Conservation (phyloP, 1,140 invertebrate species). For the Campodea augens region DNA sequence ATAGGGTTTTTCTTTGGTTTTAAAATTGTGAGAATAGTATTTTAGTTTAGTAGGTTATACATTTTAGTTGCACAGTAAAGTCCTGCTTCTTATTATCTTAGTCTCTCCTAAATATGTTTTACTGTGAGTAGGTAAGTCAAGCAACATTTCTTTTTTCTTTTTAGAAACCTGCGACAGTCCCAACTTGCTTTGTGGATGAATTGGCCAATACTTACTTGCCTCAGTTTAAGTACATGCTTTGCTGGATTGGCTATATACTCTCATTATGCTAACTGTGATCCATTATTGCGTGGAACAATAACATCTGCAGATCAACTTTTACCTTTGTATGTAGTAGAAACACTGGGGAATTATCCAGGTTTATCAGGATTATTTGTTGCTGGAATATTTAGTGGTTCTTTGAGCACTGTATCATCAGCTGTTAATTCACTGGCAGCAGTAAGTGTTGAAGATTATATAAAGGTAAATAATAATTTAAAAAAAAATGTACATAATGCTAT, state of each 20-base stretch:
- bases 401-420: slow-evolving; percentile 68
- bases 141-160: no score
- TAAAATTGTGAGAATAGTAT: no score
- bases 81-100: no score
- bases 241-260: slow-evolving; percentile 60
- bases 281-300: slow-evolving; percentile 33
- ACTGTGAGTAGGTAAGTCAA: no score
- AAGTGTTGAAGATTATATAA: slow-evolving; percentile 64
- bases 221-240: slow-evolving; percentile 49
- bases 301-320: slow-evolving; percentile 34
- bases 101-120: no score
- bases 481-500: not conserved
- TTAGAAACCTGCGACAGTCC: slow-evolving; percentile 35
- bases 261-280: slow-evolving; percentile 55
- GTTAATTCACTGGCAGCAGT: slow-evolving; percentile 70
- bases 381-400: slow-evolving; percentile 61
- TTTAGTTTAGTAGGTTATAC: no score
- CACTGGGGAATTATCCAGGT: slow-evolving; percentile 42
- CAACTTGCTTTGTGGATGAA: slow-evolving; percentile 43
- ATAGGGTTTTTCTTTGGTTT: no score
- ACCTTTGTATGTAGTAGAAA: slow-evolving; percentile 59
- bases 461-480: slow-evolving; percentile 18
- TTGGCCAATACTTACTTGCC: slow-evolving; percentile 42
- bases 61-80: no score
- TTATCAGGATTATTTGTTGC: slow-evolving; percentile 62